Evolutionary conservation across 2,113 vertebrate genomes (phyloP).

Genomic region (Mystacornis crossleyi): DNA sequence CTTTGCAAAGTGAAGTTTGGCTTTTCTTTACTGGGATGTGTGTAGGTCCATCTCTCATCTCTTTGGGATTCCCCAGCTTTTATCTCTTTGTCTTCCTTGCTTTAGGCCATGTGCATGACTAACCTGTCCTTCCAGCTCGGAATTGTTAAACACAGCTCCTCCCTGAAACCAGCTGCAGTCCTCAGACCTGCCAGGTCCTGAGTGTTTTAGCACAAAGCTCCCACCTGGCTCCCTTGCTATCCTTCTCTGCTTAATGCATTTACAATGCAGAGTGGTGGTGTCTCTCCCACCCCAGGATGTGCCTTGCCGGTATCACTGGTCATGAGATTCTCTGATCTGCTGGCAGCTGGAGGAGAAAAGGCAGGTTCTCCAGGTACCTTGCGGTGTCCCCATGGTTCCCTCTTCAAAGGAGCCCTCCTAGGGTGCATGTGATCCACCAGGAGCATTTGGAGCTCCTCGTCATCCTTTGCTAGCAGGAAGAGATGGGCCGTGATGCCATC

Average conservation of each 20-base stretch:
- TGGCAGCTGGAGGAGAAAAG: not conserved
- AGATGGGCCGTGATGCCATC: not conserved
- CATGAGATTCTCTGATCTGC: not conserved
- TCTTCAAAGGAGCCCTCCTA: not conserved
- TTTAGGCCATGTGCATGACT: not conserved
- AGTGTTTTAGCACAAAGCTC: not conserved
- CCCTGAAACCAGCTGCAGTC: constrained; percentile 17
- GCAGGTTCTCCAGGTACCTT: not conserved
- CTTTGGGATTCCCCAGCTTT: constrained; percentile 36
- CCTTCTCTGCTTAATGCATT: not conserved
- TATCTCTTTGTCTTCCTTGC: constrained; percentile 18
- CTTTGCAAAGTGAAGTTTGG: not conserved
- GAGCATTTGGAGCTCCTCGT: not conserved
- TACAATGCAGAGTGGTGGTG: not conserved
- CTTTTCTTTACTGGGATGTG: not conserved
- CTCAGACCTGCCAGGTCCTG: not conserved
- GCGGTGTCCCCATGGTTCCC: not conserved
- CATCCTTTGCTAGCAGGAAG: not conserved
- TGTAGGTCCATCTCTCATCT: not conserved
- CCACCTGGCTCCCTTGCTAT: not conserved
- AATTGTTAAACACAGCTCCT: not conserved
- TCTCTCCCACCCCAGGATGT: not conserved
- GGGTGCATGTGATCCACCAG: not conserved
- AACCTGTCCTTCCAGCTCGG: constrained; percentile 37
- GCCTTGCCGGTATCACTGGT: not conserved